Base-by-base conservation (phyloP, 2,113 vertebrate species). In the Syngnathus floridae region DNA sequence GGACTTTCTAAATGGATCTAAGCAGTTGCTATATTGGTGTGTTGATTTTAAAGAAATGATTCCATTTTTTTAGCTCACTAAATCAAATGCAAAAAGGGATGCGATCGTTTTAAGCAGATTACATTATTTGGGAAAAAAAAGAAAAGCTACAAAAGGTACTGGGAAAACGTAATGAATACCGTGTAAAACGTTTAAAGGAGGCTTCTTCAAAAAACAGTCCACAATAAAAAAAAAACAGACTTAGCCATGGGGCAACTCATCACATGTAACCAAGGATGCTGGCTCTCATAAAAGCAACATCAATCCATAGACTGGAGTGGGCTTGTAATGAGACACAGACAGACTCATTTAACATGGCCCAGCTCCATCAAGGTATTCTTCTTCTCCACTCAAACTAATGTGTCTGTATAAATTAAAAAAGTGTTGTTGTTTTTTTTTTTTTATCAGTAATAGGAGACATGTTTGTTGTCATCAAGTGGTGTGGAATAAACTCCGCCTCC, bases 251-350 rank as follows among this genome's bases (percentile, higher is more conserved):
- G 74, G 64, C 55, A 77, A 65, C 59, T 80, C 73, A 74, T 86
- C 77, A 66, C 79, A 80, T 72, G 77, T 70, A 77, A 76, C 60
- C 69, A 37, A 62, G 79, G 69, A 62, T 78, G 76, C 46, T 55
- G 62, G 72, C 79, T 60, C 85, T 87, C 76, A 51, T 86, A 88
- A 85, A 88, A 84, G 72, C 77, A 72, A 77, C 70, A 82, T 82
- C 81, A 84, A 86, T 81, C 87, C 77, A 83, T 75, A 13, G 3
- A 12, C 40, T 13, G 63, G 65, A 70, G 76, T 67, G 75, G 70
- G 61, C 48, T 70, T 13, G 67, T 62, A 70, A 59, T 65, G 56
- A 77, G 77, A 79, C 82, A 67, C 31, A 67, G 74, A 67, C 31
- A 67, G 74, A 68, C 80, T 76, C 82, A 84, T 82, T 82, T 52